Base-by-base conservation (phyloP, 2,888 invertebrate species). In the Sphaerophoria taeniata region DNA sequence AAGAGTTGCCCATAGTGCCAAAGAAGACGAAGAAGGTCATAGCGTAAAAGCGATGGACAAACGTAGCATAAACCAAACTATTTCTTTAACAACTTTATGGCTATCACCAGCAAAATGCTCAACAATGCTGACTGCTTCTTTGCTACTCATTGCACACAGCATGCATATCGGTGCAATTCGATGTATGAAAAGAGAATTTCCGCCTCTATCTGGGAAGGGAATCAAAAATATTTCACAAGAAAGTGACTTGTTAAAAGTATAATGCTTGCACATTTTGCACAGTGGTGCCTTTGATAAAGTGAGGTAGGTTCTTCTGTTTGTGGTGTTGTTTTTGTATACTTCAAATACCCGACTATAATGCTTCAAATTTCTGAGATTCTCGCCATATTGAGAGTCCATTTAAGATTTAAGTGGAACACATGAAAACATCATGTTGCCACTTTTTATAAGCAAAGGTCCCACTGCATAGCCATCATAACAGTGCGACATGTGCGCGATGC, bases 1-100 rank as follows among this genome's bases (percentile, higher is more conserved):
- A 81, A 79, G 81, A 73, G 76, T 81, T 81, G 76, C 81, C 73
- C 63, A 69, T 73, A 85, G 73, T 70, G 63, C 53, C 69, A 43
- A 85, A 85, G 75, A 85, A 85, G 85, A 49, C 36, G 39, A 51
- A 67, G 67, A 39, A 36, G 24, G 16, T 49, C 7, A 16, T 16
- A 6, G 9, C 43, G 51, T 51, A 51, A 9, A 51, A n/a, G 24
- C 55, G 9, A 43, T 43, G 43, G 43, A 43, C 43, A 43, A 9
- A 43, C 43, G 43, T 7, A 39, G 39, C 33, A 31, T 58, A 60
- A 16, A 1, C 14, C 34, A 49, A 31, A 47, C 33, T 16, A 63
- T 49, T 16, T 65, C 34, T 49, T 16, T 34, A 36, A 36, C 65
- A 49, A 65, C 49, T 49, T 63, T 63, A 63, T 63, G 63, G 24